Evolutionary conservation across 2,113 vertebrate species (phyloP).

Genomic region (Eptesicus fuscus): DNA sequence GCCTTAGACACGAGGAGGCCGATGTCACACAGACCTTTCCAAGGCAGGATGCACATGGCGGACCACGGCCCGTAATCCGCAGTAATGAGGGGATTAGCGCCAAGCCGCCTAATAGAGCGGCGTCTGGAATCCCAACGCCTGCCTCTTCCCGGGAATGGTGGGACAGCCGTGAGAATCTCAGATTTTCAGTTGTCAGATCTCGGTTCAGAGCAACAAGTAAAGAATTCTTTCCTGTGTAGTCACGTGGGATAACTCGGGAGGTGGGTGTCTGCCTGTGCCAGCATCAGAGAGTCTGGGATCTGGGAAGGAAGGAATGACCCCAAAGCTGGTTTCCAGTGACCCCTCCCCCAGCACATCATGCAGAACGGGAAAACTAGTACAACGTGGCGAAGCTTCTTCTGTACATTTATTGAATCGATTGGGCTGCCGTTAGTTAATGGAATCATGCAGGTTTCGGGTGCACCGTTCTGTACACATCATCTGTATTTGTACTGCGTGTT

Average conservation of each 20-base stretch:
- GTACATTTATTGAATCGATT: background rate
- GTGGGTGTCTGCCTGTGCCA: accelerated
- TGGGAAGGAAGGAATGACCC: too few species aligned
- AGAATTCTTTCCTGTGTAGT: background rate
- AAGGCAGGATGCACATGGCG: accelerated
- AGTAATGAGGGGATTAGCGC: background rate
- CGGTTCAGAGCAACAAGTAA: slow-evolving; percentile 62
- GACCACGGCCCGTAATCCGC: accelerated
- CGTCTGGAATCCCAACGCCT: background rate
- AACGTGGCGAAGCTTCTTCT: background rate
- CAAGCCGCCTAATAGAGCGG: background rate
- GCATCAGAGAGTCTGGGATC: background rate
- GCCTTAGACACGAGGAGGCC: background rate
- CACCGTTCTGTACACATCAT: background rate
- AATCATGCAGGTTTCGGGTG: background rate
- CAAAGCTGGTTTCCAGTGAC: background rate
- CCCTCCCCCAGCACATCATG: too few species aligned
- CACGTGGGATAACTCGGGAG: background rate
- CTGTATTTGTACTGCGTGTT: background rate
- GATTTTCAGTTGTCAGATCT: background rate
- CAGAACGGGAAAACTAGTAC: background rate
- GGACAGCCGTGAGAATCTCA: background rate
- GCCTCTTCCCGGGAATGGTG: background rate
- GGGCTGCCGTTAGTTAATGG: background rate
- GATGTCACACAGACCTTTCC: too few species aligned